Evolutionary conservation across 2,797 vertebrate species (phyloP).

Genomic region (Anguilla megastoma): DNA sequence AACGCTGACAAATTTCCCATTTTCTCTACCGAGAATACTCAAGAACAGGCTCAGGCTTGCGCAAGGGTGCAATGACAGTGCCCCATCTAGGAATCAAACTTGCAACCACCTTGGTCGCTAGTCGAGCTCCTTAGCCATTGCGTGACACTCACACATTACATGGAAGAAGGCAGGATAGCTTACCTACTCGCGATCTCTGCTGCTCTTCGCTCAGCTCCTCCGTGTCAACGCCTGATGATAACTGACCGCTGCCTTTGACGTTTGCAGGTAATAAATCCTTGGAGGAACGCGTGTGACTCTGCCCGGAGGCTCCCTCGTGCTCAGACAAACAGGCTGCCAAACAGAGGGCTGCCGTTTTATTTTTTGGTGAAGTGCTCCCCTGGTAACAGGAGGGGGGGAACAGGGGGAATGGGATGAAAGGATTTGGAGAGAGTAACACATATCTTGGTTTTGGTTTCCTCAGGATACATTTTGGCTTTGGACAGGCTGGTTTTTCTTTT

Average conservation of each 20-base stretch:
- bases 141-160: neutral
- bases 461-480: too few species aligned
- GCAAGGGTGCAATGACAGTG: neutral
- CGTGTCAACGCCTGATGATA: slow-evolving; percentile 45
- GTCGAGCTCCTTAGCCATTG: too few species aligned
- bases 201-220: slow-evolving; percentile 28
- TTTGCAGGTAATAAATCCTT: slow-evolving; percentile 56
- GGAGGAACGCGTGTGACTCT: slow-evolving; percentile 45
- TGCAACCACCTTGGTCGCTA: neutral
- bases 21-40: neutral
- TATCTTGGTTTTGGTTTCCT: neutral
- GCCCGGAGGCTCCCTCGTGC: slow-evolving; percentile 44
- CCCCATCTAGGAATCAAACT: neutral
- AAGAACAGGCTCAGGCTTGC: neutral
- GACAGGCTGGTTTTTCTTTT: neutral
- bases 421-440: slow-evolving; percentile 40
- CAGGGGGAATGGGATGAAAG: slow-evolving; percentile 40
- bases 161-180: neutral
- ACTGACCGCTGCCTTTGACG: slow-evolving; percentile 43
- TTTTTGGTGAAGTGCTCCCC: slow-evolving; percentile 40
- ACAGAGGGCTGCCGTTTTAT: slow-evolving; percentile 44
- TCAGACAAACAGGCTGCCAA: slow-evolving; percentile 47
- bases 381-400: neutral
- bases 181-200: neutral
- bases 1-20: neutral